Evolutionary conservation across 2,113 vertebrate species (phyloP).

Genomic region (Alligator sinensis): DNA sequence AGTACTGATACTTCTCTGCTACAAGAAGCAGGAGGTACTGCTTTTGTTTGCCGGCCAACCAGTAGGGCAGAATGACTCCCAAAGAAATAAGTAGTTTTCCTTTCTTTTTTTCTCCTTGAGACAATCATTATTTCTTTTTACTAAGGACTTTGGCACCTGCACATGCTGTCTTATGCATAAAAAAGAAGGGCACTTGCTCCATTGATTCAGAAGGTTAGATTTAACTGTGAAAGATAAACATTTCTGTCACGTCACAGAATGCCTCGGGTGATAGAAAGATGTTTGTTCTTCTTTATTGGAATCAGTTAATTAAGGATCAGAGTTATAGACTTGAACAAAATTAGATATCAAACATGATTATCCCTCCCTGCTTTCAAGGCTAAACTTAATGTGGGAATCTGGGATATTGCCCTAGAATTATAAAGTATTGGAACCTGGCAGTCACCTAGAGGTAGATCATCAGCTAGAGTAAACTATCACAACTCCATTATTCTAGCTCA

Average conservation of each 20-base stretch:
- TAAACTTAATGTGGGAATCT: background rate
- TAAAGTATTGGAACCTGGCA: background rate
- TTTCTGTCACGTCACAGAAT: background rate
- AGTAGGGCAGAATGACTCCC: background rate
- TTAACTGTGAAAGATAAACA: slow-evolving; percentile 36
- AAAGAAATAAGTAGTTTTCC: background rate
- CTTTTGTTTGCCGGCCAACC: rapidly evolving
- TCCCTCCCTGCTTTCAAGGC: background rate
- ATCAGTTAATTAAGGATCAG: background rate
- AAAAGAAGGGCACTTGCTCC: slow-evolving; percentile 38
- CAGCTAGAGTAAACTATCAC: background rate
- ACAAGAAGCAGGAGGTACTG: background rate
- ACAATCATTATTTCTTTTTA: slow-evolving; percentile 71
- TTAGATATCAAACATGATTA: background rate
- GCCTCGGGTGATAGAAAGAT: background rate
- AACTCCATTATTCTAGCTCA: background rate
- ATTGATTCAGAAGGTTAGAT: slow-evolving; percentile 46
- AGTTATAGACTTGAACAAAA: background rate
- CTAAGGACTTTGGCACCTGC: slow-evolving; percentile 64
- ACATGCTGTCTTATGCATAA: slow-evolving; percentile 56
- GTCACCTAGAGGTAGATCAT: background rate
- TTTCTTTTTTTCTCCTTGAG: background rate
- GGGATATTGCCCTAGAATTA: background rate
- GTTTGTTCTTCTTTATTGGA: background rate
- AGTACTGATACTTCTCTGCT: background rate